Evolutionary conservation across 2,113 vertebrate genomes (phyloP), one percentile per base, ranked within the genome.

Genomic region (Xyrauchen texanus): DNA sequence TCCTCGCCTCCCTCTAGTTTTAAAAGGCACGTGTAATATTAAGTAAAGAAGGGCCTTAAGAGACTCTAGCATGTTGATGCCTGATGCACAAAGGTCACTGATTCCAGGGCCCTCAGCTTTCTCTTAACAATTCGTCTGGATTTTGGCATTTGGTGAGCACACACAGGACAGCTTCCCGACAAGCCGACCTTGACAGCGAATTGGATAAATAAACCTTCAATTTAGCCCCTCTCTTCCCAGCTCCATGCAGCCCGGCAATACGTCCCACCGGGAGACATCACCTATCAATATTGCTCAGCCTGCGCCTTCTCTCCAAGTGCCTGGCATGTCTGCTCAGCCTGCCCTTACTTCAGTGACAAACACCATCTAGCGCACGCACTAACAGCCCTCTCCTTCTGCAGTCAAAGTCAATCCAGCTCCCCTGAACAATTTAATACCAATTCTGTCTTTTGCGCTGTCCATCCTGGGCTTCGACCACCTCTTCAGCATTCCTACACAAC

Each of bases 191-290:
- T 98, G 98, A 98, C 98, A 99, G 96, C 92, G 93, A 96, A 96
- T 94, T 95, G 96, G 98, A 99, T 97, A 99, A 99, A 98, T 98
- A 98, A 98, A 98, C 98, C 96, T 97, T 98, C 98, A 98, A 97
- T 98, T 98, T 97, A 96, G 95, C 94, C 93, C 85, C 90, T 92
- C 86, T 95, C 87, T 93, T 93, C 94, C 91, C 93, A 89, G 91
- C 90, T 94, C 64, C 87, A 85, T 88, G 83, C 86, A 93, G 92
- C 92, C 90, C 79, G 88, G 91, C 94, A 89, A 91, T 86, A 69
- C 85, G 94, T 97, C 98, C 97, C 98, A 92, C 89, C 85, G 96
- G 92, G 97, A 98, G 94, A 93, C 94, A 96, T 98, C 96, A 98
- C 96, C 96, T 98, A 97, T 98, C 96, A 94, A 94, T 91, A 96